Base-by-base conservation (phyloP, 2,113 vertebrate genomes). In the Mustelus asterias region DNA sequence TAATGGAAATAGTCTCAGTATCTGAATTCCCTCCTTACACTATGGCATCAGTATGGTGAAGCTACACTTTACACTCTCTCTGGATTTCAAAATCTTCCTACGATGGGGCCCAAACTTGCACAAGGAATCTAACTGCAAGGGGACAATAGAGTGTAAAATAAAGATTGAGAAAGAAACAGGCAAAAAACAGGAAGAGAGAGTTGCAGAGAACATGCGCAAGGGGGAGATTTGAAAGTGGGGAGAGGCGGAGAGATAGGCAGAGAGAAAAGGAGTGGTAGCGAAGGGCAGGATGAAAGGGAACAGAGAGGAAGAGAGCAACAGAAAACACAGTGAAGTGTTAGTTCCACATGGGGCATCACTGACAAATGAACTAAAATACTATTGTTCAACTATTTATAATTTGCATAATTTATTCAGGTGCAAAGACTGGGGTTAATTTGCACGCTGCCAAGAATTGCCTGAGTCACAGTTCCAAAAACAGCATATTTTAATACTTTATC, bases 331-430 rank as follows among this genome's bases (percentile, higher is more conserved):
- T 41, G 37, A 18, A 8, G 16, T 22, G 37, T 60, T 29, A 20
- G 88, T 90, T 60, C 58, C 24, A 33, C 24, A 58, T 60, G 88
- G 29, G 29, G 44, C 3, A 48, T 58, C 86, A 60, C 88, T 14
- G 13, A 60, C 54, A 33, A 90, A 11, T 60, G 54, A 90, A 90
- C 88, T n/a, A 90, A 90, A 90, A 90, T 60, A 29, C 54, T 90
- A 90, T 60, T 54, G 54, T 90, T 60, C 88, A 90, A 90, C 44
- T 29, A 54, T 90, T 90, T 63, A 24, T 90, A 90, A 90, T 90
- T 63, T 90, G 54, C 88, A 90, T 90, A 90, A 90, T 90, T 60
- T 90, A 90, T 90, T 90, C 88, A 90, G 88, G 88, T 90, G 88
- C 83, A 90, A 33, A 29, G 58, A 60, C 54, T 63, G 88, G 58